Base-by-base conservation (phyloP, 2,888 invertebrate genomes). In the Pogonocherus hispidulus region DNA sequence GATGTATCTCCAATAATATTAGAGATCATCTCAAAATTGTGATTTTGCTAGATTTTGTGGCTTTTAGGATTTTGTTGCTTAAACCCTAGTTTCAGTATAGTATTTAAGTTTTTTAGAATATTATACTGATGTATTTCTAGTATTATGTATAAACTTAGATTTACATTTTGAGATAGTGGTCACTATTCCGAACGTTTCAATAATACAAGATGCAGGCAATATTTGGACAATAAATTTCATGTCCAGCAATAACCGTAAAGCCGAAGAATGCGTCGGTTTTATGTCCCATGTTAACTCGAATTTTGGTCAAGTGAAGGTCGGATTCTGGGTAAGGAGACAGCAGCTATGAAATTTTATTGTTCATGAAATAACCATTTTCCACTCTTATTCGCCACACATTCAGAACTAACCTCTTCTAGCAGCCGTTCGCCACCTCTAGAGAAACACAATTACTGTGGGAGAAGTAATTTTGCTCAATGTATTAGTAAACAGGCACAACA, bases 341-440 rank as follows among this genome's bases (percentile, higher is more conserved):
- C 41, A n/a, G 14, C 41, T 41, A 41, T 41, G 11, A 41, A 41
- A 41, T 41, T 41, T 41, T 41, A 41, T 41, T 41, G 41, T 41
- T 41, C 41, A 41, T 41, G 41, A 41, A 41, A 41, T 41, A 41
- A 41, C 41, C 41, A 41, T 41, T 41, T 41, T 41, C 41, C 14
- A 16, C 41, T 41, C 41, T 5, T 41, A 41, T 41, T 14, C 41
- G 41, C 41, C 41, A 6, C 41, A 8, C 37, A 11, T 37, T n/a
- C 41, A 41, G 41, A 16, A 41, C 14, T 41, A n/a, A 41, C n/a
- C 41, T 41, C 41, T 6, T 41, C 5, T 2, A 5, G 16, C n/a
- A 41, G 37, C 14, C 41, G 41, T 41, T 14, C 41, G 41, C 41
- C 14, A 14, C 41, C 5, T 11, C 41, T 14, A 9, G 14, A n/a